phyloP scores from a whole-genome alignment of 1,140 invertebrate genomes.

The Hypsibius dujardini region DNA sequence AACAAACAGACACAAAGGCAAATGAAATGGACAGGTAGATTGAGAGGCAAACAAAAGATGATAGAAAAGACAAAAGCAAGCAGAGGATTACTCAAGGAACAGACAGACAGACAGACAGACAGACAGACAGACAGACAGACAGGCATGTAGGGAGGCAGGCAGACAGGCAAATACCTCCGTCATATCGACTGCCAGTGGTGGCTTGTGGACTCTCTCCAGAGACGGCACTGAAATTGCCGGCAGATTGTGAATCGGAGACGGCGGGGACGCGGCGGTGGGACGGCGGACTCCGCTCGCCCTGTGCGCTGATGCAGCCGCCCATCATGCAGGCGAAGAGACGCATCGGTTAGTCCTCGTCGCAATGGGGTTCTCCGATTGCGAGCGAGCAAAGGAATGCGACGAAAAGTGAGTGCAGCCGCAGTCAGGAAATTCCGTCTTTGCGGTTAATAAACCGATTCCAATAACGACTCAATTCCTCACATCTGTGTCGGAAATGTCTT shows the following conservation, averaged over 20 bases:
- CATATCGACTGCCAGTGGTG: conserved; percentile 15
- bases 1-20: neutral
- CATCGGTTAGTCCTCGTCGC: too few species aligned
- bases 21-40: neutral
- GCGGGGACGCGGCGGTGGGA: neutral
- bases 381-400: too few species aligned
- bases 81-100: neutral
- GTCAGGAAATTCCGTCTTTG: too few species aligned
- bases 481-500: too few species aligned
- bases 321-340: too few species aligned
- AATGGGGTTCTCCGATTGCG: too few species aligned
- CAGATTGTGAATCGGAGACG: neutral
- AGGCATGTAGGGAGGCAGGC: neutral
- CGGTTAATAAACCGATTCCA: too few species aligned
- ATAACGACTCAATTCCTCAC: too few species aligned
- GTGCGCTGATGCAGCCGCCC: neutral
- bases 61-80: neutral
- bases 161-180: neutral
- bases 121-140: neutral
- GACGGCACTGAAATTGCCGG: neutral
- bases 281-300: neutral
- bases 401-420: too few species aligned
- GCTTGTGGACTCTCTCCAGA: conserved; percentile 7
- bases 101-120: neutral
- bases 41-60: neutral